phyloP scores from a whole-genome alignment of 1,140 invertebrate genomes.

The Neuroterus valhalla region DNA sequence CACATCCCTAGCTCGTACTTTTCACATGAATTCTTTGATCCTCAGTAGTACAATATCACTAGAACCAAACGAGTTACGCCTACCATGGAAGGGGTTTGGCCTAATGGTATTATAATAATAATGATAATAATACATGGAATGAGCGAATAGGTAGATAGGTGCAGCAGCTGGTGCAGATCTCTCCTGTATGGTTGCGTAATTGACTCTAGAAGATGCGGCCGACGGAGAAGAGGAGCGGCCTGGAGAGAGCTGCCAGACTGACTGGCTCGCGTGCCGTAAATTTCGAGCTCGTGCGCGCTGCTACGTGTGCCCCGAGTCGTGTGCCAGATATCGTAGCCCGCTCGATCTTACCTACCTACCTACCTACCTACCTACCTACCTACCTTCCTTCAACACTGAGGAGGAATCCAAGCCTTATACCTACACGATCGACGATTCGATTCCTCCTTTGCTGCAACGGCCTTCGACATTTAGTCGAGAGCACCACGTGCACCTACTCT shows the following conservation, averaged over 20 bases:
- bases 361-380: too few relatives aligned
- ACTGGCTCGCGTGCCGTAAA: constrained; percentile 73
- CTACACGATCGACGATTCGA: constrained; percentile 38
- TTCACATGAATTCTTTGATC: too few relatives aligned
- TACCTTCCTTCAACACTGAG: constrained; percentile 35
- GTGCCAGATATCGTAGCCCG: constrained; percentile 55
- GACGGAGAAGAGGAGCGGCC: constrained; percentile 54
- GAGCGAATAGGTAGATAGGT: constrained; percentile 33
- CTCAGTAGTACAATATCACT: too few relatives aligned
- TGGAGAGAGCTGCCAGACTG: constrained; percentile 50
- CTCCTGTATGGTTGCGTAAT: constrained; percentile 39
- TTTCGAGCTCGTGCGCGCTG: constrained; percentile 71
- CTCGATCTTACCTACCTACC: constrained; percentile 49
- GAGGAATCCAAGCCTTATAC: constrained; percentile 44
- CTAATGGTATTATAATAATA: too few relatives aligned
- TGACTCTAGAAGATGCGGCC: constrained; percentile 39
- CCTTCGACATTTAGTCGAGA: constrained; percentile 40
- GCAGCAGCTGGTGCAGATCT: constrained; percentile 39
- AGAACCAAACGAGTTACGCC: too few relatives aligned
- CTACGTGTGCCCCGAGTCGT: constrained; percentile 59
- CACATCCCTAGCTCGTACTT: too few relatives aligned
- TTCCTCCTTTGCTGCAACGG: constrained; percentile 30
- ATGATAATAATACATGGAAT: too few relatives aligned
- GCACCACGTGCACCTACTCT: constrained; percentile 24
- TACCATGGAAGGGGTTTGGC: too few relatives aligned